Conservation (phyloP, 2,113 vertebrate species). For the Glareola pratincola region DNA sequence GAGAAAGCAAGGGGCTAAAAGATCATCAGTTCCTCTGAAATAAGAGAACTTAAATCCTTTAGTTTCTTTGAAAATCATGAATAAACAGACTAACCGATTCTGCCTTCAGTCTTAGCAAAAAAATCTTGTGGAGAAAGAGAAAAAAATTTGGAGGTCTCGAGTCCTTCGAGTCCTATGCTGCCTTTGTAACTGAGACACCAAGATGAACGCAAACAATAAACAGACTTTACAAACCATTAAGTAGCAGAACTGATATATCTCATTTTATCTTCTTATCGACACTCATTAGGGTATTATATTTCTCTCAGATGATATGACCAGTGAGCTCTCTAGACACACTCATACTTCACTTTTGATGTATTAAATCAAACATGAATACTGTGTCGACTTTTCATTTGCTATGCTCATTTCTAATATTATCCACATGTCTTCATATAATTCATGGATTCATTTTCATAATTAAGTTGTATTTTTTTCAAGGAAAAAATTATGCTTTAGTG, state of each 20-base stretch:
- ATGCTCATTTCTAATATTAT: slow-evolving; percentile 23
- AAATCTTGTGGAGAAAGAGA: not conserved
- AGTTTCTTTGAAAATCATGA: not conserved
- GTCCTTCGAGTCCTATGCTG: not conserved
- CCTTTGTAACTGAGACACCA: not conserved
- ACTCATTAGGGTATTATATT: not conserved
- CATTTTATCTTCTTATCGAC: not conserved
- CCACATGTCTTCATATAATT: slow-evolving; percentile 23
- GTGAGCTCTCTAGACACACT: not conserved
- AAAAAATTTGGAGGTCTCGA: not conserved
- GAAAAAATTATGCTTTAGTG: slow-evolving; percentile 31
- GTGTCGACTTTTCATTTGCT: slow-evolving; percentile 34
- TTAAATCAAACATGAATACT: slow-evolving; percentile 26
- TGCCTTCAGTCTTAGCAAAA: not conserved
- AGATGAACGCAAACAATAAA: not conserved
- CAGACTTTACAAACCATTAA: not conserved
- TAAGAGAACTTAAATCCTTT: not conserved
- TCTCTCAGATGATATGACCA: slow-evolving; percentile 13
- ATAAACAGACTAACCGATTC: not conserved
- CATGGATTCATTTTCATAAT: slow-evolving; percentile 47
- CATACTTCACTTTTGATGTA: slow-evolving; percentile 32
- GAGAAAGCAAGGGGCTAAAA: not conserved
- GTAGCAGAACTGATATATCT: not conserved
- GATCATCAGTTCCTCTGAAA: not conserved
- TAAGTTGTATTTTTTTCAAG: slow-evolving; percentile 32